Base-by-base conservation (phyloP, 1,140 invertebrate species). In the Argopecten irradians region DNA sequence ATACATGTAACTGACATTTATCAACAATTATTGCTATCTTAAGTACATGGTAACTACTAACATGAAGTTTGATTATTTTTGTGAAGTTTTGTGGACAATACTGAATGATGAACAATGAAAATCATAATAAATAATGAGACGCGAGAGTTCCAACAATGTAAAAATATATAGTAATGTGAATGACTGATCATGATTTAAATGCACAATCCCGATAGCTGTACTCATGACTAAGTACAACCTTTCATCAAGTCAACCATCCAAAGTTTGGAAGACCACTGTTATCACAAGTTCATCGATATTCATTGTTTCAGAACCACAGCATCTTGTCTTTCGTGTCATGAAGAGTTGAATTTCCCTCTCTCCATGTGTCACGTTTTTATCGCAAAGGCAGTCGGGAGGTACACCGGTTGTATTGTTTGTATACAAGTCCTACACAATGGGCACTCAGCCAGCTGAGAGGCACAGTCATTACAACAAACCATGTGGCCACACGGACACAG, bases 401-500 rank as follows among this genome's bases (percentile, higher is more conserved):
- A 94, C 5, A 94, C 88, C 32, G 86, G 88, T 90, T 94, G 94
- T n/a, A 92, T 86, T 11, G 86, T 88, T n/a, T 93, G 87, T 39
- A 94, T 93, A 28, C 87, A 46, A 16, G 90, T 96, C 86, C 98
- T 96, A 95, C 98, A 99, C 89, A 98, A 96, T 32, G 98, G 97
- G 95, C 98, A 99, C 11, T 96, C 96, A 46, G 96, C 96, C 91
- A 99, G 96, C 88, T 97, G 97, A 3, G 97, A 96, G 0, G 98
- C 97, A 96, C 98, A 99, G 55, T 97, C 96, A 7, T 97, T 96
- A 95, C 98, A 99, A 55, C 98, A 97, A 39, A 98, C 92, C 88
- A 98, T 96, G 96, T 99, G 98, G 14, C 98, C 98, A 95, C 98
- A 99, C 32, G 98, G 98, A 93, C 98, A 96, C 95, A 99, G 98